phyloP scores from a whole-genome alignment of 2,797 vertebrate genomes.

The Galago senegalensis region DNA sequence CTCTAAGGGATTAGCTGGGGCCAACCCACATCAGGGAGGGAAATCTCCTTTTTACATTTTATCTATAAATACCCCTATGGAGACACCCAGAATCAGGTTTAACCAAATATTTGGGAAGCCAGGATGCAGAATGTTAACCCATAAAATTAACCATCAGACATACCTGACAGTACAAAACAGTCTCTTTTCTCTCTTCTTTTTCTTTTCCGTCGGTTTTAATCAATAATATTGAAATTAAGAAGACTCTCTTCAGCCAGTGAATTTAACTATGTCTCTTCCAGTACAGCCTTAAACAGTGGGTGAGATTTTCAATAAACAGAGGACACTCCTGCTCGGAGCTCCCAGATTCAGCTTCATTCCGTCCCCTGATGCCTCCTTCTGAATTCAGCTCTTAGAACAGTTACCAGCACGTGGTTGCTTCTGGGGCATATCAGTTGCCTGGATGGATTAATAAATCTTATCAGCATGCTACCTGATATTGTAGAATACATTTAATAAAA shows the following conservation, averaged over 20 bases:
- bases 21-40: neutral
- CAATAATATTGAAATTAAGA: neutral
- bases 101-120: neutral
- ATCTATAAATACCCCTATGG: neutral
- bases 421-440: neutral
- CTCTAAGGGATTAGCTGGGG: neutral
- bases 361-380: neutral
- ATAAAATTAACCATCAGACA: neutral
- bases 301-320: conserved; percentile 4
- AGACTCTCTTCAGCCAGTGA: neutral
- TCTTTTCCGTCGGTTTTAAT: neutral
- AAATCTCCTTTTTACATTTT: neutral
- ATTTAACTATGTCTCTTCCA: neutral
- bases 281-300: neutral
- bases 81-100: neutral
- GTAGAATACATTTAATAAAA: neutral
- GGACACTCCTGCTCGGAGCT: neutral
- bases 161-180: neutral
- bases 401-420: neutral
- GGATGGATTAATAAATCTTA: neutral
- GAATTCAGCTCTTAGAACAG: neutral
- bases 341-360: neutral
- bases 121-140: neutral
- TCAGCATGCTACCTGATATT: neutral
- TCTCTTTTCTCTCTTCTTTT: neutral